Conservation (phyloP, 2,113 vertebrate species). For the Aegithalos caudatus region DNA sequence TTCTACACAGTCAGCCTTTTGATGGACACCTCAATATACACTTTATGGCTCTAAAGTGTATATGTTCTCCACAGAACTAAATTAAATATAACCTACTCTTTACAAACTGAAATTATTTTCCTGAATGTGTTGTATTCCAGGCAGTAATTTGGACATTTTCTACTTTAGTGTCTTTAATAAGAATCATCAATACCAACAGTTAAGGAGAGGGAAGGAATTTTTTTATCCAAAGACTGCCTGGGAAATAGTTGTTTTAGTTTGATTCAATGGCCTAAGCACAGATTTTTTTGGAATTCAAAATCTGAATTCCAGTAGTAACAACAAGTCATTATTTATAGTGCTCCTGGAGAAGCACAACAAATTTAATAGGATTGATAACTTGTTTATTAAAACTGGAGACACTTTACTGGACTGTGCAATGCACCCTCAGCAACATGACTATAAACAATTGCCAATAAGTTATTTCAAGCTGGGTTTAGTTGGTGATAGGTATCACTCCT, state of each 20-base stretch:
- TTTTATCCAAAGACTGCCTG: not conserved
- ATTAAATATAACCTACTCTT: not conserved
- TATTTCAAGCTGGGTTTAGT: not conserved
- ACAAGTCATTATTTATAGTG: not conserved
- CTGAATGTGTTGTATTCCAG: not conserved
- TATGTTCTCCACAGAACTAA: not conserved
- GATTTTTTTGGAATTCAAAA: not conserved
- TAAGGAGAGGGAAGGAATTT: not conserved
- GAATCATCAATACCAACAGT: not conserved
- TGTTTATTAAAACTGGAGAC: not conserved
- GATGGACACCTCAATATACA: not conserved
- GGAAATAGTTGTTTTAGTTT: not conserved
- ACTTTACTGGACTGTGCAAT: not conserved
- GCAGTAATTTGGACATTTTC: not conserved
- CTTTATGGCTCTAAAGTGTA: not conserved
- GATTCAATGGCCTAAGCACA: fast-evolving
- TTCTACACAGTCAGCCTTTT: not conserved
- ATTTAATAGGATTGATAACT: not conserved
- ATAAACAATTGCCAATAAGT: not conserved
- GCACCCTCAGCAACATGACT: not conserved
- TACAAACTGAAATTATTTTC: not conserved
- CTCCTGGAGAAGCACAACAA: not conserved
- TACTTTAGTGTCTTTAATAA: not conserved
- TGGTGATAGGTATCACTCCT: not conserved
- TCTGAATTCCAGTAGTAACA: not conserved